Conservation (phyloP, 2,888 invertebrate species). For the Metopia argyrocephala region DNA sequence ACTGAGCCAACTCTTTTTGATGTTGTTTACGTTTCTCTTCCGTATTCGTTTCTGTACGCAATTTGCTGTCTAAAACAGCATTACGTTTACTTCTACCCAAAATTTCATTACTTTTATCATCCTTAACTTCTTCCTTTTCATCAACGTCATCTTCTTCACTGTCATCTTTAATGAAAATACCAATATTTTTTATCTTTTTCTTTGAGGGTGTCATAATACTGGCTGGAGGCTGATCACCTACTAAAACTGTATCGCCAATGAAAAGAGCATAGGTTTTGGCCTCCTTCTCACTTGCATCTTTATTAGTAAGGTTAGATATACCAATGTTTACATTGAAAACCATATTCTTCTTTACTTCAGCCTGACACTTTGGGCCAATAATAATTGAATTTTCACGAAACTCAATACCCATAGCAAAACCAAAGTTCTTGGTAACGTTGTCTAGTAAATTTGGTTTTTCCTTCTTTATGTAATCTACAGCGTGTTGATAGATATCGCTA, state of each 20-base stretch:
- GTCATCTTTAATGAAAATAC: constrained; percentile 95
- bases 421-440: constrained; percentile 95
- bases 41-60: constrained; percentile 95
- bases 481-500: constrained; percentile 91
- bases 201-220: constrained; percentile 93
- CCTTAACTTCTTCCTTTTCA: constrained; percentile 86
- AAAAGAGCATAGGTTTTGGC: constrained; percentile 95
- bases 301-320: constrained; percentile 89
- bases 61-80: constrained; percentile 94
- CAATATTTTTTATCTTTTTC: constrained; percentile 96
- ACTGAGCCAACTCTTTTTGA: constrained; percentile 94
- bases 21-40: constrained; percentile 98
- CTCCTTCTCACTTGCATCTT: constrained; percentile 90
- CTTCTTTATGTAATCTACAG: constrained; percentile 88
- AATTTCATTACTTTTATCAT: constrained; percentile 79
- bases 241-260: constrained; percentile 97
- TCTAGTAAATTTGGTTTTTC: constrained; percentile 91
- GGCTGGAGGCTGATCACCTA: constrained; percentile 93
- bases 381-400: constrained; percentile 96
- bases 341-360: constrained; percentile 93
- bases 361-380: constrained; percentile 92
- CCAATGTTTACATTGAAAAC: constrained; percentile 97
- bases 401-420: constrained; percentile 99
- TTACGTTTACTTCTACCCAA: constrained; percentile 87
- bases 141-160: constrained; percentile 90